Evolutionary conservation across 2,113 vertebrate genomes (phyloP), one percentile per base, ranked within the genome.

Genomic region (Entomyzon cyanotis): DNA sequence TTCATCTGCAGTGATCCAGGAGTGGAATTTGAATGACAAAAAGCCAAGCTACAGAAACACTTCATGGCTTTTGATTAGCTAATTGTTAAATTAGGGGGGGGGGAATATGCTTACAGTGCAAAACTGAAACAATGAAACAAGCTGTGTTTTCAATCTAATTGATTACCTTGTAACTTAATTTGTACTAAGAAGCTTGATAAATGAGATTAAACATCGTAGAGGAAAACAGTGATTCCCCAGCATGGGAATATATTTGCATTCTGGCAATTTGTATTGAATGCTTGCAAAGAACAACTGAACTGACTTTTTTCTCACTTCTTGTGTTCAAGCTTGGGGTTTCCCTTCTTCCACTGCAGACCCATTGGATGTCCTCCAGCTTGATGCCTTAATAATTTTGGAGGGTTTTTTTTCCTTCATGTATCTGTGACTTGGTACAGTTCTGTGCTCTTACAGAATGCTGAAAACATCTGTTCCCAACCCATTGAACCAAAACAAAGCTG

Each of bases 131-230:
- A 96, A 95, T 95, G 95, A 87, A 93, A 91, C 95, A 94, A 96
- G 94, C 85, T 93, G 91, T 83, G 55, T 62, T 95, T 96, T 86
- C 78, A 88, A 63, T 94, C 87, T 93, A 89, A 89, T 94, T 94
- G 90, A 97, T 97, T 96, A 96, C 93, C 71, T 95, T 91, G 71
- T 97, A 97, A 92, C 94, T 93, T 92, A 94, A 96, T 97, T 97
- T 95, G 88, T 96, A 76, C 95, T 97, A 93, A 95, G 94, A 88
- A 94, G 93, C 95, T 92, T 95, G 92, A 96, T 96, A 95, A 95
- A 97, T 93, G 82, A 93, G 90, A 96, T 95, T 95, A 96, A 94
- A 80, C 90, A 58, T 73, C 82, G 80, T 78, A 65, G 71, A 92
- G 75, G 83, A 95, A 95, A 91, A 84, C 58, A 91, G 14, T 87